Percentiles rank a stretch among this genome's conserved stretches.
phyloP scores from a whole-genome alignment of 2,797 vertebrate species.

The Aplochiton taeniatus region DNA sequence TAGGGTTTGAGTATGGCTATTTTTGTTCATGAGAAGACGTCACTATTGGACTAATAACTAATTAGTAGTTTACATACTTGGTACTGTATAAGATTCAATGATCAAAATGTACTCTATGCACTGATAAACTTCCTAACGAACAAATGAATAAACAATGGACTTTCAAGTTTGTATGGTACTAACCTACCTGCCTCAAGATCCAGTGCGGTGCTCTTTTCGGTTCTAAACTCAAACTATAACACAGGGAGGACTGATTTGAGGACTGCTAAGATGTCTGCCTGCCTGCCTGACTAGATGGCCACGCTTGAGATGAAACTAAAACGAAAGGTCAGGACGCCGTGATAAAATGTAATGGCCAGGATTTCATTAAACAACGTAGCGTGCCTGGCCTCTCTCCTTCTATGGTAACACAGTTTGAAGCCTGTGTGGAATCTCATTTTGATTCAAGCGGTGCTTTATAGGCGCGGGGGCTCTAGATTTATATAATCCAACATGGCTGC shows the following conservation, averaged over 20 bases:
- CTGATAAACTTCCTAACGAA: no score
- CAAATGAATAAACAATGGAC: no score
- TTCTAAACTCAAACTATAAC: neutral
- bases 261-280: conserved; percentile 11
- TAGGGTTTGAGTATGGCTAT: no score
- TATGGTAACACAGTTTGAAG: conserved; percentile 28
- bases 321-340: conserved; percentile 56
- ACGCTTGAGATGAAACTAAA: conserved; percentile 39
- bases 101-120: no score
- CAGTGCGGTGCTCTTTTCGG: neutral
- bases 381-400: conserved; percentile 15
- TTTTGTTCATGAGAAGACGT: no score
- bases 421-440: conserved; percentile 36
- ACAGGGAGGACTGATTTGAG: conserved; percentile 17
- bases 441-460: conserved; percentile 32
- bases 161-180: neutral
- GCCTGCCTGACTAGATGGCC: neutral
- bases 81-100: no score
- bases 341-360: conserved; percentile 56
- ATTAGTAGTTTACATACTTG: no score
- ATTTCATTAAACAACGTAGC: conserved; percentile 48
- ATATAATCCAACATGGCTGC: conserved; percentile 58
- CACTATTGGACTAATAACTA: no score
- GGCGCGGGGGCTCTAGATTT: conserved; percentile 29
- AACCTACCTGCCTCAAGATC: conserved; percentile 2